phyloP scores from a whole-genome alignment of 2,888 invertebrate species.

The Trichogramma evanescens region DNA sequence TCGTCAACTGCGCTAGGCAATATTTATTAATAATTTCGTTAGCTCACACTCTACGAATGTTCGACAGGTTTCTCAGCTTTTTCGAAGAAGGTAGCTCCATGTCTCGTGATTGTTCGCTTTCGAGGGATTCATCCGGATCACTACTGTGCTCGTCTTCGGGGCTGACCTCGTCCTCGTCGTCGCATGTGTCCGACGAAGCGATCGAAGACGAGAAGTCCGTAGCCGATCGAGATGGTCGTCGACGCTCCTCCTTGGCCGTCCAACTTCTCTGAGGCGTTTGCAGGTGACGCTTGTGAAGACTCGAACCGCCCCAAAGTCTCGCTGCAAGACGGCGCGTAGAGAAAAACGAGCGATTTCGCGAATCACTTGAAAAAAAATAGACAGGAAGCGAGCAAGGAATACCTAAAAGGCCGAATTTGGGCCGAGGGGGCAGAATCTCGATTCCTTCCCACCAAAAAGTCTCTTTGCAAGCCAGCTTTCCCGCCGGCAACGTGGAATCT shows the following conservation, averaged over 20 bases:
- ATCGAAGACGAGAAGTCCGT: conserved; percentile 32
- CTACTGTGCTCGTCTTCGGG: conserved; percentile 36
- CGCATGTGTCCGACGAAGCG: conserved; percentile 35
- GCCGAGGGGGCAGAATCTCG: conserved; percentile 58
- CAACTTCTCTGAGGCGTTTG: conserved; percentile 15
- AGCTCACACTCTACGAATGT: neutral
- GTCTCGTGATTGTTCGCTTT: conserved; percentile 38
- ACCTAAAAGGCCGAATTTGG: conserved; percentile 58
- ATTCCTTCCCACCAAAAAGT: conserved; percentile 70
- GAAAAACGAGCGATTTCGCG: no score
- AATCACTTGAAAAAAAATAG: neutral
- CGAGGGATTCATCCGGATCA: conserved; percentile 37
- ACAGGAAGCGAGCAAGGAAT: conserved; percentile 26
- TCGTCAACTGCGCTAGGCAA: neutral
- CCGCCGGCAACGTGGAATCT: conserved; percentile 47
- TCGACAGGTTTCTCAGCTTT: neutral
- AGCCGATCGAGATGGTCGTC: conserved; percentile 30
- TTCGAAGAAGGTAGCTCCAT: conserved; percentile 20
- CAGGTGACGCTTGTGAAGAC: conserved; percentile 27
- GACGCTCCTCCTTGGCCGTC: conserved; percentile 29
- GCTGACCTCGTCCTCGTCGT: conserved; percentile 36
- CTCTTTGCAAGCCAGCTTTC: conserved; percentile 59
- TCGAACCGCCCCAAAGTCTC: conserved; percentile 41
- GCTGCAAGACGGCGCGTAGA: conserved; percentile 24
- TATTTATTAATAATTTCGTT: neutral